A percentile compares a stretch with the other conserved stretches of the same genome.
Evolutionary conservation across 2,797 vertebrate species (phyloP).

Genomic region (Apodemus agrarius): DNA sequence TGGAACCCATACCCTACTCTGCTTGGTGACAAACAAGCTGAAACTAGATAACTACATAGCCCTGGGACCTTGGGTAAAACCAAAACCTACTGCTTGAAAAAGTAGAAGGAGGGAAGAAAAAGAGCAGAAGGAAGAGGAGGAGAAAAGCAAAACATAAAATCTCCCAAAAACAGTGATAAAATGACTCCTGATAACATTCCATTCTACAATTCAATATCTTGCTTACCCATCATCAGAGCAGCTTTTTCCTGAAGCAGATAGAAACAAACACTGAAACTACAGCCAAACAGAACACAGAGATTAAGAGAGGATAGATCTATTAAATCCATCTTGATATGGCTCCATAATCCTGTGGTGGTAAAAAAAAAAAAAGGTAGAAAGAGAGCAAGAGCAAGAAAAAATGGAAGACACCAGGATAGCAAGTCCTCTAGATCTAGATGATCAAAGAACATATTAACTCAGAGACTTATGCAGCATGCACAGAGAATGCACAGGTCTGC

Average conservation of each 20-base stretch:
- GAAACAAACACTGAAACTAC: not conserved
- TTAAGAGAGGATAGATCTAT: too few species aligned
- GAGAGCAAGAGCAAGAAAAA: not conserved
- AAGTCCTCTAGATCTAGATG: not conserved
- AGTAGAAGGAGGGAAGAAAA: too few species aligned
- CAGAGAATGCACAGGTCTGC: not conserved
- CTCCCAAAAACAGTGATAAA: not conserved
- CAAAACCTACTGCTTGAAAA: not conserved
- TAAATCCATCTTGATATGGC: not conserved
- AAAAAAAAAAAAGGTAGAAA: not conserved
- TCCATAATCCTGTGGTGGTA: not conserved
- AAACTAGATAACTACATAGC: not conserved
- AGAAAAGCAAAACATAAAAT: not conserved
- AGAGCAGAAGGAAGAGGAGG: rapidly evolving
- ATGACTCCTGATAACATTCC: not conserved
- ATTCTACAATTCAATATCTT: not conserved
- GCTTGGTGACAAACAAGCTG: not conserved
- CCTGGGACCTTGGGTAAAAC: not conserved
- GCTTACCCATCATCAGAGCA: not conserved
- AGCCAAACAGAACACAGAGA: not conserved
- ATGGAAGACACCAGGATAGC: not conserved
- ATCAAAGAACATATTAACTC: not conserved
- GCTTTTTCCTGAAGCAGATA: too few species aligned
- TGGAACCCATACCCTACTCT: too few species aligned
- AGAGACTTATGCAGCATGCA: not conserved